Conservation (phyloP, 2,888 invertebrate species). For the Lasioglossum oenotherae region DNA sequence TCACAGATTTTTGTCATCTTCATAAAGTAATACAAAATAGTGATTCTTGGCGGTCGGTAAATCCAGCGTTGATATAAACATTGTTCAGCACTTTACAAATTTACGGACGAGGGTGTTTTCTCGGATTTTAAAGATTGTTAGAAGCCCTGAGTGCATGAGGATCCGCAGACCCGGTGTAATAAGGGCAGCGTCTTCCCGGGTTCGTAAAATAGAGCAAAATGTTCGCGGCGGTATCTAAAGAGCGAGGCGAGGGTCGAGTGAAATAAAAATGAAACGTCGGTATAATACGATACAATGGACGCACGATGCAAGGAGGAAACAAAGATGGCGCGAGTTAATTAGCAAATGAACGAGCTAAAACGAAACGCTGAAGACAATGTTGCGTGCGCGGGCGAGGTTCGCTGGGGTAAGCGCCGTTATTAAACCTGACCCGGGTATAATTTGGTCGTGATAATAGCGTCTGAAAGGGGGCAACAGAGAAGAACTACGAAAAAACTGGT, state of each 20-base stretch:
- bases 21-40: too few relatives aligned
- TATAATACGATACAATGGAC: conserved; percentile 11
- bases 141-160: neutral
- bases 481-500: neutral
- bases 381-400: neutral
- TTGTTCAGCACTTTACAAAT: too few relatives aligned
- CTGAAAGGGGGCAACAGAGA: neutral
- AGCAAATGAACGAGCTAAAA: conserved; percentile 9
- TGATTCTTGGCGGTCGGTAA: too few relatives aligned
- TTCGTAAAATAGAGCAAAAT: neutral
- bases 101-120: neutral
- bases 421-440: conserved; percentile 3
- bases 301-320: neutral
- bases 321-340: conserved; percentile 13
- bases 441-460: neutral
- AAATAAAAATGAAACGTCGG: neutral
- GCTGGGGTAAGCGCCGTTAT: conserved; percentile 4
- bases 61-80: too few relatives aligned
- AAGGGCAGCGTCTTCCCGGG: neutral
- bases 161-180: neutral
- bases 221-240: neutral
- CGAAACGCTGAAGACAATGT: conserved; percentile 13
- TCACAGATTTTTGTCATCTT: too few relatives aligned
- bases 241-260: neutral
- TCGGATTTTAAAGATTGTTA: neutral